These are phyloP conservation scores for Myopa tessellatipennis DNA, from an alignment of 2,888 invertebrate species.

Conservation along the genomic window DNA sequence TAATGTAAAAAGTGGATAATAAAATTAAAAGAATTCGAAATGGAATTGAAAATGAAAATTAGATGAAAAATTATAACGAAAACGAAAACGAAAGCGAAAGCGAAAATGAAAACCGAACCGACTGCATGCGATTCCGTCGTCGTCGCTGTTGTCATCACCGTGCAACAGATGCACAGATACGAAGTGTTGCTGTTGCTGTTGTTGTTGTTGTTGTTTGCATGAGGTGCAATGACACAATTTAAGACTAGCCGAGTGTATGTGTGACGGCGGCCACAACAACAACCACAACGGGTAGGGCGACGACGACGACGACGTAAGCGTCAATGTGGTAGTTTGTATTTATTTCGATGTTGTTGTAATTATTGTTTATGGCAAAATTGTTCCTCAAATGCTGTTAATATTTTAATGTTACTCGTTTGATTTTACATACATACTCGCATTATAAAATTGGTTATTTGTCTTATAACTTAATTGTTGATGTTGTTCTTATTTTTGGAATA, in stretches of 20 bases:
- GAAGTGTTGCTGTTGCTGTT: neutral
- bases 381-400: too few species aligned
- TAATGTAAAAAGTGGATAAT: neutral
- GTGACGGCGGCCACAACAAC: neutral
- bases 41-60: neutral
- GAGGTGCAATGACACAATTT: constrained; percentile 36
- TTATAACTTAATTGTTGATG: neutral
- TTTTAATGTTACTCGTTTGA: too few species aligned
- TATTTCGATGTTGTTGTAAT: neutral
- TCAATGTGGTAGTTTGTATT: neutral
- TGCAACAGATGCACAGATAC: constrained; percentile 26
- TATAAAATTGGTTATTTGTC: neutral
- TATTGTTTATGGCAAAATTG: neutral
- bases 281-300: neutral
- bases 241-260: neutral
- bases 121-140: neutral
- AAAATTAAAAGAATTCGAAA: neutral
- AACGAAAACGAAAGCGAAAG: neutral
- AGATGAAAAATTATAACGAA: neutral
- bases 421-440: too few species aligned
- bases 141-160: neutral
- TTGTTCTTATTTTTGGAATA: too few species aligned
- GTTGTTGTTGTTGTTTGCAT: neutral
- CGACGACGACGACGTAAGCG: neutral
- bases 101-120: neutral